phyloP scores from a whole-genome alignment of 2,888 invertebrate genomes.

The Trichopoda pennipes region DNA sequence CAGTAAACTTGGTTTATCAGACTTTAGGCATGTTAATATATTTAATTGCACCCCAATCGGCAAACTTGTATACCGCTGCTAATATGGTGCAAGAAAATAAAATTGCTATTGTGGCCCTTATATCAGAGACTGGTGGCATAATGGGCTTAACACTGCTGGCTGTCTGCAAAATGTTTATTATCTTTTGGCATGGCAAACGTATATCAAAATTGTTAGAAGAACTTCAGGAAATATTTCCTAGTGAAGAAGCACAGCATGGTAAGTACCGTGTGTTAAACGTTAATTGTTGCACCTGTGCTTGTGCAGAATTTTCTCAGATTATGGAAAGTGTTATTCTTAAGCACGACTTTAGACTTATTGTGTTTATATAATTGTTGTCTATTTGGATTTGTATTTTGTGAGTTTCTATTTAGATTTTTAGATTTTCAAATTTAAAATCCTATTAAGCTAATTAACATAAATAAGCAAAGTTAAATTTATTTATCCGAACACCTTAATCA shows the following conservation, averaged over 20 bases:
- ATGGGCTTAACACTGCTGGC: conserved; percentile 72
- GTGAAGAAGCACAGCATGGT: conserved; percentile 40
- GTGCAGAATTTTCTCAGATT: neutral
- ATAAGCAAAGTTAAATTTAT: no score
- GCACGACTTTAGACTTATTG: no score
- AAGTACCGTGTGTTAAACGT: conserved; percentile 1
- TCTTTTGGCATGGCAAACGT: conserved; percentile 67
- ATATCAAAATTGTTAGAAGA: conserved; percentile 71
- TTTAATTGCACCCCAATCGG: conserved; percentile 59
- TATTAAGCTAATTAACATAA: no score
- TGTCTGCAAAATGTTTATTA: conserved; percentile 72
- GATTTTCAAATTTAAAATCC: no score
- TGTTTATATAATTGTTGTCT: no score
- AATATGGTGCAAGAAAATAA: conserved; percentile 40
- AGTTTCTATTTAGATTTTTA: no score
- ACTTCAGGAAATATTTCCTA: conserved; percentile 68
- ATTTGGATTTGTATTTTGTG: no score
- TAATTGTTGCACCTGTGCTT: neutral
- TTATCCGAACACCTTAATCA: no score
- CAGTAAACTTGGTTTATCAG: conserved; percentile 73
- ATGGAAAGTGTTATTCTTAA: neutral
- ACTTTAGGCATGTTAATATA: conserved; percentile 73
- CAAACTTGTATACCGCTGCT: conserved; percentile 29
- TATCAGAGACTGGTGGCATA: conserved; percentile 72
- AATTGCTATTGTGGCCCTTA: conserved; percentile 67